Evolutionary conservation across 2,797 vertebrate genomes (phyloP).

Genomic region (Centropyge bicolor): DNA sequence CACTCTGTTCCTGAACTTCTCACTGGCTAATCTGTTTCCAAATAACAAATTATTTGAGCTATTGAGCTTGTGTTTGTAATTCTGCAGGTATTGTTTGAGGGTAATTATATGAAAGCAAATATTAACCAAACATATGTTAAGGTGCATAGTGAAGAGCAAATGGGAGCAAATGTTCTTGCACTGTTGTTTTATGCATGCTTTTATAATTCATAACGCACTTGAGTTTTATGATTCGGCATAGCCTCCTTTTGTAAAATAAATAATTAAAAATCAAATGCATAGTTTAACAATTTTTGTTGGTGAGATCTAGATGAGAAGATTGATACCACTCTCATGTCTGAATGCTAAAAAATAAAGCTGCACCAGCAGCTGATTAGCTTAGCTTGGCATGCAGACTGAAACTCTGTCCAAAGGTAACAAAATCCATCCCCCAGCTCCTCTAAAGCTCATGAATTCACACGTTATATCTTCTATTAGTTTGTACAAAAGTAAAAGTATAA

Average conservation of each 20-base stretch:
- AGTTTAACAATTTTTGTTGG: slow-evolving; percentile 14
- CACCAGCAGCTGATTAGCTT: slow-evolving; percentile 5
- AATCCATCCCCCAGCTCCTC: too few relatives aligned
- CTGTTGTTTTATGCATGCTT: slow-evolving; percentile 15
- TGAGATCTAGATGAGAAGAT: neutral
- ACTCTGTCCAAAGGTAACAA: neutral
- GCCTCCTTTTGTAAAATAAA: slow-evolving; percentile 1
- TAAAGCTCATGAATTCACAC: neutral
- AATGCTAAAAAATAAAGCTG: neutral
- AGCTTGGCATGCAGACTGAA: slow-evolving; percentile 1
- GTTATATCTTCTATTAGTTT: neutral
- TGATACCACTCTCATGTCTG: neutral
- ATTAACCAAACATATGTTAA: neutral
- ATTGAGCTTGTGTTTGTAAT: neutral
- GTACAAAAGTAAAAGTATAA: neutral
- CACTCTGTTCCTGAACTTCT: neutral
- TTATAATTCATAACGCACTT: neutral
- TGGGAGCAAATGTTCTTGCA: neutral
- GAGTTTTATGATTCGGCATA: neutral
- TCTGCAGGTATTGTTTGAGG: neutral
- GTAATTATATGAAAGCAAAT: neutral
- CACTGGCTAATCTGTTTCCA: neutral
- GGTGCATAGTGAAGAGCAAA: neutral
- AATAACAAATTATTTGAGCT: neutral
- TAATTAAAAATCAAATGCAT: slow-evolving; percentile 6